Evolutionary conservation across 1,140 invertebrate genomes (phyloP), one percentile per base, ranked within the genome.

Genomic region (Adoxophyes honmai): DNA sequence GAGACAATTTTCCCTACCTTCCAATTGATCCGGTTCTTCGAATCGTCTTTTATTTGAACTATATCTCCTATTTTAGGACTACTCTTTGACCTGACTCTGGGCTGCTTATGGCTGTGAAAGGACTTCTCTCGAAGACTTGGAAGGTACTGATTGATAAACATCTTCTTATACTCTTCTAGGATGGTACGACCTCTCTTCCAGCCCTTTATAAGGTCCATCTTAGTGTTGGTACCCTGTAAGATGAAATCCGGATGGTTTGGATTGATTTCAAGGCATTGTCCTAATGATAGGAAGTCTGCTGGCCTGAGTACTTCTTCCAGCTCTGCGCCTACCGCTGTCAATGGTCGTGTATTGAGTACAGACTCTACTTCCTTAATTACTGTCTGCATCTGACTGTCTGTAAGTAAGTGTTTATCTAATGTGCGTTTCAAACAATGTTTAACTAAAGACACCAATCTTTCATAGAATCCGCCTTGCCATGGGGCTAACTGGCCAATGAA

Each of bases 401-500:
- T 42, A 0, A 57, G 18, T 34, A 36, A 13, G 13, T 48, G 39
- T 14, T 42, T 57, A 15, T 57, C 55, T 0, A 57, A 4, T 14
- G 55, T 44, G 21, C 58, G 7, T 28, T 54, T 59, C 7, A 59
- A n/a, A 16, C 58, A 59, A 9, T 54, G 48, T 11, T 59, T 59
- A 2, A 55, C 38, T 9, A 59, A 7, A 0, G n/a, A 36, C 8
- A 59, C 44, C 6, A 59, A 13, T 8, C 58, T 7, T 36, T 59
- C 52, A 13, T 59, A 59, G 14, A 59, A 52, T 0, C 58, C 52
- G 5, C 58, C 58, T 16, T 59, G 58, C 58, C 58, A 59, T 5
- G 58, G 58, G 5, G 58, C 58, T 18, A 59, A 21, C 15, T 59
- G 51, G 11, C 38, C 35, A 4, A 59, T 59, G 34, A 59, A 59